phyloP scores from a whole-genome alignment of 53 echinoderm and acorn worm genomes.

The Mesocentrotus franciscanus region DNA sequence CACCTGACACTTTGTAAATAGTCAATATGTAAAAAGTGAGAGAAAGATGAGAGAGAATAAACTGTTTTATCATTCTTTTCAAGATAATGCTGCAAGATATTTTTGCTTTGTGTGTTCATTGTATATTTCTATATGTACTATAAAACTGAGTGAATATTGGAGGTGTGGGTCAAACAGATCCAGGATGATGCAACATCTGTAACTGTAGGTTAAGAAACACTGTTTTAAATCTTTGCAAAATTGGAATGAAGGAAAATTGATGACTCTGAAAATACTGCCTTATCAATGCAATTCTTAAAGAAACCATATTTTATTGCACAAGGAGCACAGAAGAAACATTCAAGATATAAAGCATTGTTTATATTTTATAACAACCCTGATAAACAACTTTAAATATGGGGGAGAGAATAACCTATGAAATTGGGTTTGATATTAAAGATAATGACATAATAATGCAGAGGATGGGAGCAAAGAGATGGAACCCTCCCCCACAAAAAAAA shows the following conservation, averaged over 20 bases:
- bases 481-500: too few relatives aligned
- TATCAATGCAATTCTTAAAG: background rate
- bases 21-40: conserved; percentile 55
- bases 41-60: conserved; percentile 62
- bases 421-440: too few relatives aligned
- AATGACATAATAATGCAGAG: too few relatives aligned
- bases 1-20: conserved; percentile 43
- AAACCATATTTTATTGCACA: background rate
- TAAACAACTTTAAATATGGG: too few relatives aligned
- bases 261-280: background rate
- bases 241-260: background rate
- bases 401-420: too few relatives aligned
- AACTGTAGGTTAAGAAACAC: too few relatives aligned
- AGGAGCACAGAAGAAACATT: background rate
- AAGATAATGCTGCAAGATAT: background rate
- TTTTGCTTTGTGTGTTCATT: background rate
- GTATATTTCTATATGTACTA: background rate
- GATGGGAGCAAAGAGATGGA: too few relatives aligned
- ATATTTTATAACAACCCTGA: too few relatives aligned
- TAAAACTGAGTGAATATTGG: too few relatives aligned
- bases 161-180: too few relatives aligned
- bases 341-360: background rate
- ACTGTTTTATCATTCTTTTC: conserved; percentile 71
- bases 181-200: too few relatives aligned
- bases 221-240: background rate